Percentiles rank a stretch among this genome's conserved stretches.
phyloP scores from a whole-genome alignment of 30 jellyfish, hydroid and myxozoan species.

The Aurelia coerulea region DNA sequence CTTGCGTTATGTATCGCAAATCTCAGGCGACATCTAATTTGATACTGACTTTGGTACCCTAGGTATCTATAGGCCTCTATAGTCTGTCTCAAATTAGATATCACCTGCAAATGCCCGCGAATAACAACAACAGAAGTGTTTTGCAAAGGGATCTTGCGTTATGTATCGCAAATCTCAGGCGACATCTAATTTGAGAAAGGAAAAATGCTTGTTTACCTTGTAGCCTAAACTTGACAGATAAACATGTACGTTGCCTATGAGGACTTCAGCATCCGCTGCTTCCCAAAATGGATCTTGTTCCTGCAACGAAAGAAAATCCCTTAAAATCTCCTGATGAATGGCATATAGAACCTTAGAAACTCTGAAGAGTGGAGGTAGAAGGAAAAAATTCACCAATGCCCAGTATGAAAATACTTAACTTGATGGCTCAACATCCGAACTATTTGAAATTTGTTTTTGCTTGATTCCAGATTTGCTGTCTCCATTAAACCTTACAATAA shows the following conservation, averaged over 20 bases:
- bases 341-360: not conserved
- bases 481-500: too few relatives aligned
- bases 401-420: not conserved
- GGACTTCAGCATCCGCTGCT: slow-evolving; percentile 90
- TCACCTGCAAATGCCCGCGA: too few relatives aligned
- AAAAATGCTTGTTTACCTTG: slow-evolving; percentile 61
- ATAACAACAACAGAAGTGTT: too few relatives aligned
- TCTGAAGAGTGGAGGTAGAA: not conserved
- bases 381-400: not conserved
- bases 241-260: slow-evolving; percentile 91
- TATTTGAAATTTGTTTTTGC: too few relatives aligned
- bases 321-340: not conserved
- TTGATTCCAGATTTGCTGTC: too few relatives aligned
- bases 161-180: too few relatives aligned
- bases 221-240: slow-evolving; percentile 89
- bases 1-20: too few relatives aligned
- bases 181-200: not conserved
- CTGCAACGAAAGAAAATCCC: slow-evolving; percentile 22
- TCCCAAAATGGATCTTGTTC: slow-evolving; percentile 98
- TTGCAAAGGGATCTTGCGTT: too few relatives aligned
- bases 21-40: too few relatives aligned
- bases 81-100: too few relatives aligned
- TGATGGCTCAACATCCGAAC: not conserved
- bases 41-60: too few relatives aligned
- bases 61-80: too few relatives aligned